Conservation (phyloP, 2,113 vertebrate genomes). For the Bambusicola thoracicus region DNA sequence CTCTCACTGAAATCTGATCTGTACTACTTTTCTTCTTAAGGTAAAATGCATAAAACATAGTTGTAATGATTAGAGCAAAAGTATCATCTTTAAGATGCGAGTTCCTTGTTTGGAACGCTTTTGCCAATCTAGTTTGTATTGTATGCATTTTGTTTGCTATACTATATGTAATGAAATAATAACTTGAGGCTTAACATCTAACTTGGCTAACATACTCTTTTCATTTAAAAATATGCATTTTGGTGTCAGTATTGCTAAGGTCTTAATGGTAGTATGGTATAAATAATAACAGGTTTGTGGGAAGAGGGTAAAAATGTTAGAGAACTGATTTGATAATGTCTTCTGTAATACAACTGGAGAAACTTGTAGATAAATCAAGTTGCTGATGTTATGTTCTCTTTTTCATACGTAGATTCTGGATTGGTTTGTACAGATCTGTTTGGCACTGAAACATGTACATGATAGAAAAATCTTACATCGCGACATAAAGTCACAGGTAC, state of each 20-base stretch:
- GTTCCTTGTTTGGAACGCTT: background rate
- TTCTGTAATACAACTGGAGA: background rate
- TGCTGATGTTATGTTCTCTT: background rate
- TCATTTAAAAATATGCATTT: background rate
- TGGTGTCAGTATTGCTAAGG: background rate
- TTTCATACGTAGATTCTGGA: constrained; percentile 87
- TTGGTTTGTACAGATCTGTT: constrained; percentile 98
- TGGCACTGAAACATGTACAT: constrained; percentile 96
- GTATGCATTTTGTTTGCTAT: background rate
- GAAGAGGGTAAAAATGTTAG: background rate
- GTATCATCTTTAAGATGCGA: background rate
- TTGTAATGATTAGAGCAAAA: background rate
- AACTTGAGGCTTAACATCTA: background rate
- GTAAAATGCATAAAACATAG: background rate
- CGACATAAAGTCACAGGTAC: constrained; percentile 98
- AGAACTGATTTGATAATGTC: background rate
- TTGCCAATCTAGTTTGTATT: background rate
- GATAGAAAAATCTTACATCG: constrained; percentile 97
- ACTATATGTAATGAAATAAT: background rate
- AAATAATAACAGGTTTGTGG: background rate
- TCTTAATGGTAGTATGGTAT: background rate
- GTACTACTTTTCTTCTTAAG: background rate
- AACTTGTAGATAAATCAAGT: background rate
- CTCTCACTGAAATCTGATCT: background rate
- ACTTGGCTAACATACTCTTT: background rate